These are phyloP conservation scores for Probaryconus sp. DNA, from an alignment of 1,140 invertebrate genomes.

Conservation along the genomic window DNA sequence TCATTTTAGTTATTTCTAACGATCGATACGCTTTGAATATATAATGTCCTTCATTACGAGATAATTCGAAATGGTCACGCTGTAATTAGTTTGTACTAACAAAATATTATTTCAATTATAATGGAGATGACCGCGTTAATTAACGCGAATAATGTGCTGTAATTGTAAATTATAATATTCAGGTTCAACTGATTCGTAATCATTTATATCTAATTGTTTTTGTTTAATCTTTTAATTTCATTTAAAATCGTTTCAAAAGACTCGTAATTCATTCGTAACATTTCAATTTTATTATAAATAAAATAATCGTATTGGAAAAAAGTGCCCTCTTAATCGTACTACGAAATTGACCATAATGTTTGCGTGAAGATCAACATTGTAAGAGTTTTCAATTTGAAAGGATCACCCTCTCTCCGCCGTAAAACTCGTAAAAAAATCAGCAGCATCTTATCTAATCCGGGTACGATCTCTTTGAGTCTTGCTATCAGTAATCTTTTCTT, in stretches of 20 bases:
- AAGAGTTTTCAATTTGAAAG: conserved; percentile 12
- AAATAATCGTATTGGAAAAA: too few species aligned
- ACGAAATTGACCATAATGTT: conserved; percentile 26
- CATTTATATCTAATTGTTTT: too few species aligned
- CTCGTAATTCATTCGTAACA: too few species aligned
- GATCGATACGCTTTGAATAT: conserved; percentile 19
- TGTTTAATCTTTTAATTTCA: too few species aligned
- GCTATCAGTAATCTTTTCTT: conserved; percentile 22
- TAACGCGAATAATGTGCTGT: background rate
- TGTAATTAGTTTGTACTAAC: conserved; percentile 8
- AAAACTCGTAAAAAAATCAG: conserved; percentile 39
- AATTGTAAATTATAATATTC: too few species aligned
- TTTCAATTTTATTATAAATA: too few species aligned
- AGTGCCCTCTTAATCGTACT: too few species aligned
- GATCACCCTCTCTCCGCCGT: conserved; percentile 20
- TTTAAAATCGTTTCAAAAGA: too few species aligned
- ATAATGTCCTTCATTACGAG: conserved; percentile 17
- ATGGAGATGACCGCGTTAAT: conserved; percentile 3
- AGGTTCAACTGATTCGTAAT: too few species aligned
- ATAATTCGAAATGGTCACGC: conserved; percentile 21
- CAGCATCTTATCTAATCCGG: conserved; percentile 35
- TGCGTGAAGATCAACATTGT: conserved; percentile 35
- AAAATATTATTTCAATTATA: conserved; percentile 25
- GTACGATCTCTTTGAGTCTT: conserved; percentile 32
- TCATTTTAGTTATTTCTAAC: conserved; percentile 11